These are phyloP conservation scores for Lepilemur septentrionalis DNA, from an alignment of 2,797 vertebrate species.

Conservation along the genomic window DNA sequence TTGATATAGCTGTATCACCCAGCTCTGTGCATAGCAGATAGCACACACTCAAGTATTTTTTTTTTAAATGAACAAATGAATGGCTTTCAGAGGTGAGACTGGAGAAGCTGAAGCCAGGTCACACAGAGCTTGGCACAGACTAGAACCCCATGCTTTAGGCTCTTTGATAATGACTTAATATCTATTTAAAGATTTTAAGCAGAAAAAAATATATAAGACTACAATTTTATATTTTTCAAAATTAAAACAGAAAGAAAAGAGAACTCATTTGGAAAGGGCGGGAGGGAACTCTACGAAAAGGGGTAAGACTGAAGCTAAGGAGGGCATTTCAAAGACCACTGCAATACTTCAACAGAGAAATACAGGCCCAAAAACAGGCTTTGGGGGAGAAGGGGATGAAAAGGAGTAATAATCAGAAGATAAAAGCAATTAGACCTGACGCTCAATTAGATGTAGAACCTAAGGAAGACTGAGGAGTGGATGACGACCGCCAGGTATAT, in stretches of 20 bases:
- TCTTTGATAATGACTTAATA: neutral
- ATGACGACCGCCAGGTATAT: neutral
- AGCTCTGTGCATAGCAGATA: neutral
- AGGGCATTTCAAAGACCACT: neutral
- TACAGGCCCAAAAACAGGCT: neutral
- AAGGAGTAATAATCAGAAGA: neutral
- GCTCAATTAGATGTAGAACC: neutral
- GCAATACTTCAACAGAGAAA: neutral
- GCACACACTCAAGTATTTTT: neutral
- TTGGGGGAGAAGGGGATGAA: neutral
- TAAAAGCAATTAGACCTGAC: neutral
- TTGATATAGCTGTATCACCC: neutral
- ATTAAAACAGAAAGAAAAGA: neutral
- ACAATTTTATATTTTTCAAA: neutral
- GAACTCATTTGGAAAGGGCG: neutral
- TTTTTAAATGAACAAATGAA: neutral
- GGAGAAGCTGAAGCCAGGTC: neutral
- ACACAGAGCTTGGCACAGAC: neutral
- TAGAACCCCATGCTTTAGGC: too few species aligned
- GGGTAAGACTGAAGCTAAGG: neutral
- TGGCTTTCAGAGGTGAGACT: neutral
- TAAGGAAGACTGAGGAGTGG: neutral
- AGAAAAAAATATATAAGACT: neutral
- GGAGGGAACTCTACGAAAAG: neutral
- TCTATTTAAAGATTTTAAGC: neutral